Evolutionary conservation across 2,113 vertebrate genomes (phyloP), one percentile per base, ranked within the genome.

Genomic region (Pterocles gutturalis): DNA sequence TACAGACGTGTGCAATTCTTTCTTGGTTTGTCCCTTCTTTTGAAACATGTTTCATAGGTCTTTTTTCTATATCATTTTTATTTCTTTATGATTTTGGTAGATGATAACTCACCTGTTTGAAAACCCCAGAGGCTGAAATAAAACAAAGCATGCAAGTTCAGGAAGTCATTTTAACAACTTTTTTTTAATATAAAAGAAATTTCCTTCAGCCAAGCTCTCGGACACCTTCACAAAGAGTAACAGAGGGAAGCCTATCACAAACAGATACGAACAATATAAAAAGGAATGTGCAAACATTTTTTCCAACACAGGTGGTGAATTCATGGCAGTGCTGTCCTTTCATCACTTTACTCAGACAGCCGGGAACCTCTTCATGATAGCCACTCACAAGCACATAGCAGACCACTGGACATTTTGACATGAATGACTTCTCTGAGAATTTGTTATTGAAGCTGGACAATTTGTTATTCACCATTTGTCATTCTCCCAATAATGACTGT

Each of bases 121-220:
- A 94, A 96, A 69, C 84, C 73, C 94, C 66, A 83, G 94, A 89
- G 94, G 93, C 89, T 91, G 83, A 96, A 96, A 96, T 95, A 96
- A 95, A 97, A 94, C 95, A 92, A 93, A 95, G 78, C 81, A 95
- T 95, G 89, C 94, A 96, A 95, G 95, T 95, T 93, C 36, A 3
- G 93, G 53, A 93, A 97, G 91, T 79, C 49, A 89, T 91, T 97
- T 93, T 91, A 82, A 89, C 86, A 96, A 80, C 73, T 90, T 94
- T 89, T 82, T 85, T 76, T 89, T 95, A 91, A 96, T 95, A 95
- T 91, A 93, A 73, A 94, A 94, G 86, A 95, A 76, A 94, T 96
- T 94, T 97, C 70, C 51, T 75, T 96, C 84, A 96, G 62, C 78
- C 89, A 73, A 92, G 70, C 58, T 92, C 46, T 93, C 87, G 93